Conservation (phyloP, 2,797 vertebrate species). For the Dryobates pubescens region DNA sequence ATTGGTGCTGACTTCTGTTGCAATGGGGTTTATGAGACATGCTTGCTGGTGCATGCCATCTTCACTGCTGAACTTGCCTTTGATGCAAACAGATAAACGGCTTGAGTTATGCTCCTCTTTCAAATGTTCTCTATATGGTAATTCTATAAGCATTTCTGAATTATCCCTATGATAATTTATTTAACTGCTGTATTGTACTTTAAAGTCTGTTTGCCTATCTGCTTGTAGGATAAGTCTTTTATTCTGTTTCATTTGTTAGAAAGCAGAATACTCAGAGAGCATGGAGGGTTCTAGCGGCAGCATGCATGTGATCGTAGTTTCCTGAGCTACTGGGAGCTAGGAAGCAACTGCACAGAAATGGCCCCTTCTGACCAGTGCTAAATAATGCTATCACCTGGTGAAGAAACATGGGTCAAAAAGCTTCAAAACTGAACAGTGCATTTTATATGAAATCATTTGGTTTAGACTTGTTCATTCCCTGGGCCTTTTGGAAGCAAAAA, state of each 20-base stretch:
- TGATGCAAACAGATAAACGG: background rate
- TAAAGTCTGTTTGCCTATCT: background rate
- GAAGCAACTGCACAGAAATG: background rate
- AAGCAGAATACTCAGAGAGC: background rate
- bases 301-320: background rate
- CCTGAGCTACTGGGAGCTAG: background rate
- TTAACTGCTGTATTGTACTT: background rate
- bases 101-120: background rate
- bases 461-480: background rate
- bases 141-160: background rate
- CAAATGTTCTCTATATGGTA: background rate
- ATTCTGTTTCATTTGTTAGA: background rate
- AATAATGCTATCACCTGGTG: background rate
- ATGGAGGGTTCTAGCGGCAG: background rate
- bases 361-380: background rate
- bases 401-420: background rate
- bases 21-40: background rate
- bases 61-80: background rate
- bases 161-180: background rate
- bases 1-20: rapidly evolving
- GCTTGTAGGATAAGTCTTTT: background rate
- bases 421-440: background rate
- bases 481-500: background rate
- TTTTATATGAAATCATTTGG: background rate
- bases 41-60: rapidly evolving